Evolutionary conservation across 2,113 vertebrate species (phyloP).

Genomic region (Poicephalus gulielmi): DNA sequence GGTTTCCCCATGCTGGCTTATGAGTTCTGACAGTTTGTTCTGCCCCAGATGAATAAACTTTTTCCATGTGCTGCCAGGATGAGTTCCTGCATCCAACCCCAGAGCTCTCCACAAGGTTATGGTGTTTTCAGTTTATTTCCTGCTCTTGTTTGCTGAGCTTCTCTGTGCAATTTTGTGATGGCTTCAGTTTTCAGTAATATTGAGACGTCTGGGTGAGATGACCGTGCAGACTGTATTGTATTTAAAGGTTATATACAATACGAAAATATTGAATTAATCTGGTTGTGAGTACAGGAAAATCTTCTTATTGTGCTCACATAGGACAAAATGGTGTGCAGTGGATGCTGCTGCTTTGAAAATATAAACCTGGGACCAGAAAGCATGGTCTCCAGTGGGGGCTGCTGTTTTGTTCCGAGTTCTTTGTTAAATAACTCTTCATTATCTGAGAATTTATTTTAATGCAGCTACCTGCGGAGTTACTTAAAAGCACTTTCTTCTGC

Average conservation of each 20-base stretch:
- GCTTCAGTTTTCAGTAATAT: neutral
- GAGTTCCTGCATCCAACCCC: neutral
- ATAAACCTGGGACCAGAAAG: neutral
- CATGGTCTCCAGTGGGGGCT: neutral
- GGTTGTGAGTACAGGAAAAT: neutral
- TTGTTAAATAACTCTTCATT: neutral
- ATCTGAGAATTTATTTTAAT: conserved; percentile 37
- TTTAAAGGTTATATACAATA: neutral
- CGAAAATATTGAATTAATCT: neutral
- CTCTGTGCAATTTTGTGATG: neutral
- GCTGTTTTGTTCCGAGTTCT: neutral
- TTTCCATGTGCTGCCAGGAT: neutral
- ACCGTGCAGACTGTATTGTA: neutral
- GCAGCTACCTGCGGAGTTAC: conserved; percentile 2
- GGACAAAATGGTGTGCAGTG: neutral
- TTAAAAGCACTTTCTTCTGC: conserved; percentile 24
- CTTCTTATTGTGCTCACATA: neutral
- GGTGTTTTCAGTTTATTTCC: neutral
- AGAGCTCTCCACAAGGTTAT: neutral
- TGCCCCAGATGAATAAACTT: neutral
- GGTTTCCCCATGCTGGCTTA: neutral
- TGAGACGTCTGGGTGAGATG: neutral
- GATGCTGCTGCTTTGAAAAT: neutral
- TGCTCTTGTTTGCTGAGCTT: neutral
- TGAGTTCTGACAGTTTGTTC: neutral